phyloP scores from a whole-genome alignment of 2,113 vertebrate species.

The Garra rufa region DNA sequence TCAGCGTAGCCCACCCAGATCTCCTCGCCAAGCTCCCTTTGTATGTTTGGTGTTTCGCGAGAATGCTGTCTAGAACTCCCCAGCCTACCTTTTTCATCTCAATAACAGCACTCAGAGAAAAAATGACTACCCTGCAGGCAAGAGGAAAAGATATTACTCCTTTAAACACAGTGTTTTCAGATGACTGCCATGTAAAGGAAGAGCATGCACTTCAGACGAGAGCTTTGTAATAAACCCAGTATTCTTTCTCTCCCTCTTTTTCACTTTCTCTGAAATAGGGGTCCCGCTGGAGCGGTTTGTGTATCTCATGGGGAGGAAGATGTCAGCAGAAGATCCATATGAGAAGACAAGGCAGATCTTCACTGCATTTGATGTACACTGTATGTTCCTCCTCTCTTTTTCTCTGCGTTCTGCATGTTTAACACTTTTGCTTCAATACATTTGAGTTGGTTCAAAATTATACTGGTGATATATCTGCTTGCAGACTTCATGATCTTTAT shows the following conservation, averaged over 20 bases:
- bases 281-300: slow-evolving; percentile 70
- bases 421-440: background rate
- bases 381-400: slow-evolving; percentile 27
- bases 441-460: background rate
- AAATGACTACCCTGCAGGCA: slow-evolving; percentile 60
- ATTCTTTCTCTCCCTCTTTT: slow-evolving; percentile 23
- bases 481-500: background rate
- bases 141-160: slow-evolving; percentile 54
- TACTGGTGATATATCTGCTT: background rate
- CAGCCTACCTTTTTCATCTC: slow-evolving; percentile 60
- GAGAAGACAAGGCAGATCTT: slow-evolving; percentile 75
- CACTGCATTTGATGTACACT: slow-evolving; percentile 69
- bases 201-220: slow-evolving; percentile 51
- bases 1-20: slow-evolving; percentile 40
- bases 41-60: slow-evolving; percentile 43
- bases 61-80: slow-evolving; percentile 59
- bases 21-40: slow-evolving; percentile 13
- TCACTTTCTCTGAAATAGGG: slow-evolving; percentile 49
- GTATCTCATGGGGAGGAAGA: slow-evolving; percentile 69
- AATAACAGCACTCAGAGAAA: slow-evolving; percentile 57
- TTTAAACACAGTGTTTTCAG: slow-evolving; percentile 62
- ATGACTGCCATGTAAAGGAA: slow-evolving; percentile 58
- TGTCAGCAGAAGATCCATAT: slow-evolving; percentile 60
- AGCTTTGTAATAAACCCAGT: slow-evolving; percentile 50
- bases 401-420: slow-evolving; percentile 44